Base-by-base conservation (phyloP, 2,113 vertebrate species). In the Thalassoma bifasciatum region DNA sequence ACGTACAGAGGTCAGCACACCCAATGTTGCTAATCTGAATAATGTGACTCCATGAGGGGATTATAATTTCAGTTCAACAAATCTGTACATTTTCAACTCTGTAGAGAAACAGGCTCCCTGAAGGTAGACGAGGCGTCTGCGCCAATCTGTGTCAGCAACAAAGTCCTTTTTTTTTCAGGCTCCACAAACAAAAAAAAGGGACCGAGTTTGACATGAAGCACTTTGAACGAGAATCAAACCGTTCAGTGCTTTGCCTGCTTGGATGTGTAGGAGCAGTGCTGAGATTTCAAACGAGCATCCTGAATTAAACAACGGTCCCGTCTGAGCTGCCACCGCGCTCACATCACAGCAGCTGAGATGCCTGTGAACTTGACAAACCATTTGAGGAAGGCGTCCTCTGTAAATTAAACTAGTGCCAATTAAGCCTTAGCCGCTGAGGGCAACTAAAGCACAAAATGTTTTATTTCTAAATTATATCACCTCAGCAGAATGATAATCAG, bases 281-380 rank as follows among this genome's bases (percentile, higher is more conserved):
- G 30, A 53, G 36, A 47, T 66, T 75, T 71, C 71, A 65, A 75
- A 81, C 36, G 2, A 6, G 24, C 16, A 1, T 58, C 67, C 57
- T 60, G 61, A 69, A 69, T 70, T 40, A 65, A 70, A 65, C 52
- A 65, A 65, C 52, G 24, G 51, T 40, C 37, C 26, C 52, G 10
- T 13, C 44, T 40, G n/a, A 51, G 51, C 49, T 22, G 57, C 46
- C 58, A 67, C 57, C 22, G 14, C 40, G 57, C 22, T 74, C 47
- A 60, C 47, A 69, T 79, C 58, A 30, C 50, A 61, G 47, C 44
- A 51, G n/a, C 44, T 38, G 46, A 30, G 34, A 34, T 1, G 51
- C 52, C 70, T 58, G 36, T 47, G 52, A 69, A 59, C 64, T 24
- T 51, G 51, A 63, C 50, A 63, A 30, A 67, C 17, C 58, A 24